Evolutionary conservation across 1,140 invertebrate genomes (phyloP).

Genomic region (Leptonema lineaticorne): DNA sequence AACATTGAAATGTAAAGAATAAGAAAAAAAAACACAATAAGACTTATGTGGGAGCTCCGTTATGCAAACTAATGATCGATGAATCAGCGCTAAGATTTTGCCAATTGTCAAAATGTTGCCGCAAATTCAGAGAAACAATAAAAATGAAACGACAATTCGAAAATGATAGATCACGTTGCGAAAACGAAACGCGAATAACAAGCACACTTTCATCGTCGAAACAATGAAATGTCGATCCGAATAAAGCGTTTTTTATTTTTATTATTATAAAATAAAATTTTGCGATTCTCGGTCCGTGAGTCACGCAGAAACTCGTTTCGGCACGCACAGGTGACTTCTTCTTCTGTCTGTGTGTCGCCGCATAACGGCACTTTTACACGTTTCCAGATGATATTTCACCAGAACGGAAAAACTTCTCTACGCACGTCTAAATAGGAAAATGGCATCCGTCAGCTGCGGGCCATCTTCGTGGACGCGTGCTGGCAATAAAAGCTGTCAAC

Average conservation of each 20-base stretch:
- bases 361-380: constrained; percentile 3
- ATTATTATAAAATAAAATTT: too few species aligned
- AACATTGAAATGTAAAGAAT: too few species aligned
- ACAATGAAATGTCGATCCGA: too few species aligned
- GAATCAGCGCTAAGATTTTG: too few species aligned
- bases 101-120: background rate
- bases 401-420: constrained; percentile 11
- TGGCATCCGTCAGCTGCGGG: too few species aligned
- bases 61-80: background rate
- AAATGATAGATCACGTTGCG: too few species aligned
- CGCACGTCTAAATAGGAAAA: too few species aligned
- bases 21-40: background rate
- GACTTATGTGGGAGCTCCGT: background rate
- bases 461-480: background rate
- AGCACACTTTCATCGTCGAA: too few species aligned
- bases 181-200: too few species aligned
- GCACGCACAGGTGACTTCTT: constrained; percentile 6
- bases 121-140: too few species aligned
- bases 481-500: background rate
- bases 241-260: too few species aligned
- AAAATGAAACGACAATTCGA: too few species aligned
- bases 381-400: background rate
- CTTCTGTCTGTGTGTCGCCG: constrained; percentile 5
- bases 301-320: constrained; percentile 10
- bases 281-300: background rate